These are phyloP conservation scores for Atta texana DNA, from an alignment of 1,140 invertebrate species.

Conservation along the genomic window DNA sequence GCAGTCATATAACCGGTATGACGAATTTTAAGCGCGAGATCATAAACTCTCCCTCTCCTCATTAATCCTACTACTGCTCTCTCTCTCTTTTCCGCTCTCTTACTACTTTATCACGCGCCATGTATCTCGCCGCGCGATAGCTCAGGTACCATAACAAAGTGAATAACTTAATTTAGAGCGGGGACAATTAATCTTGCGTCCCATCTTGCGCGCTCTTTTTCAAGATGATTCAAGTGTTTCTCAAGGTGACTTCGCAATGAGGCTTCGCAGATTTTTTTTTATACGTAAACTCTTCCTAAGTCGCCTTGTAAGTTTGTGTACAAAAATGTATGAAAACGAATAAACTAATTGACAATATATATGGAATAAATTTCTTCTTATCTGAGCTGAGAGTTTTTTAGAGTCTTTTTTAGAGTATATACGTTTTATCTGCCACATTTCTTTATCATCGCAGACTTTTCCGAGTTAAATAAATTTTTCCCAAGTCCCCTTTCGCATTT, in stretches of 20 bases:
- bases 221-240: slow-evolving; percentile 53
- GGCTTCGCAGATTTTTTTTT: background rate
- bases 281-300: background rate
- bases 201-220: slow-evolving; percentile 52
- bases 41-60: slow-evolving; percentile 56
- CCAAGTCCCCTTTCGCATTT: slow-evolving; percentile 13
- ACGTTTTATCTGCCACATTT: slow-evolving; percentile 8
- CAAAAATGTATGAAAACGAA: background rate
- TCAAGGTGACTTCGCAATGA: background rate
- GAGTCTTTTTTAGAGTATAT: background rate
- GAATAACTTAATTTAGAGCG: slow-evolving; percentile 65
- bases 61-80: slow-evolving; percentile 40
- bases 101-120: slow-evolving; percentile 60
- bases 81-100: slow-evolving; percentile 27
- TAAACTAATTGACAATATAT: background rate
- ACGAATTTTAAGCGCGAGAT: slow-evolving; percentile 59
- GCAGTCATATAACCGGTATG: slow-evolving; percentile 8
- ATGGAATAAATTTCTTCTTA: background rate
- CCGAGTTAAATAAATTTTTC: slow-evolving; percentile 43
- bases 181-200: slow-evolving; percentile 60
- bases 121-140: slow-evolving; percentile 51
- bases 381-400: too few relatives aligned
- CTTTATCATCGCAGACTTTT: slow-evolving; percentile 24
- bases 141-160: slow-evolving; percentile 55
- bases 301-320: background rate